Evolutionary conservation across 2,113 vertebrate genomes (phyloP), one percentile per base, ranked within the genome.

Genomic region (Ptyas mucosa): DNA sequence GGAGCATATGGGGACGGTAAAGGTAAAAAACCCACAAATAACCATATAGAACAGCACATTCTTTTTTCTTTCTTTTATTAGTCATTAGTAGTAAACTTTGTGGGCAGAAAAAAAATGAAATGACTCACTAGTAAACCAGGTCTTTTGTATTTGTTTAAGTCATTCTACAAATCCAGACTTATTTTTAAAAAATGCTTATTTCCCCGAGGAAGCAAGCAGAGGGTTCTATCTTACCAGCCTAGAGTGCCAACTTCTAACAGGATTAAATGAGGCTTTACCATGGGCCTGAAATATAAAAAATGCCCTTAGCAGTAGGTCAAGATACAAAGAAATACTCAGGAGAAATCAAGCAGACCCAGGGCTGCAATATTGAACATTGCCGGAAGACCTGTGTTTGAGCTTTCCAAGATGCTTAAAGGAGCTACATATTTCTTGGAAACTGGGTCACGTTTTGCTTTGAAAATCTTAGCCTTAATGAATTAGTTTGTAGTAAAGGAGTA

Each of bases 101-200:
- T 58, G 90, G 90, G 88, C 75, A 88, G 91, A 1, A 90, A 88
- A 93, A 93, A 96, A 94, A 94, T 57, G 1, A 89, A 94, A 95
- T 93, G 90, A 29, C 75, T 96, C 93, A 90, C 94, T 96, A 12
- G 88, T 91, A 57, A 57, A 54, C 3, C 26, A 51, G 54, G 69
- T 34, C 89, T 91, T 34, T 88, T 97, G 90, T 95, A 54, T 96
- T 96, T 96, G 91, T 95, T 95, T 95, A 95, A 95, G 92, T 91
- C 86, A 20, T 93, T 95, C 96, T 93, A 93, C 93, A 95, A 94
- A 91, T 93, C 94, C 87, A 95, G 86, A 93, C 49, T 24, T 88
- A 92, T 93, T 95, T 95, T 54, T 69, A n/a, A 46, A 46, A 46
- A 46, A 46, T 91, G 61, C 95, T 96, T 96, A 95, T 96, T 97